Evolutionary conservation across 2,888 invertebrate species (phyloP).

Genomic region (Patella pellucida): DNA sequence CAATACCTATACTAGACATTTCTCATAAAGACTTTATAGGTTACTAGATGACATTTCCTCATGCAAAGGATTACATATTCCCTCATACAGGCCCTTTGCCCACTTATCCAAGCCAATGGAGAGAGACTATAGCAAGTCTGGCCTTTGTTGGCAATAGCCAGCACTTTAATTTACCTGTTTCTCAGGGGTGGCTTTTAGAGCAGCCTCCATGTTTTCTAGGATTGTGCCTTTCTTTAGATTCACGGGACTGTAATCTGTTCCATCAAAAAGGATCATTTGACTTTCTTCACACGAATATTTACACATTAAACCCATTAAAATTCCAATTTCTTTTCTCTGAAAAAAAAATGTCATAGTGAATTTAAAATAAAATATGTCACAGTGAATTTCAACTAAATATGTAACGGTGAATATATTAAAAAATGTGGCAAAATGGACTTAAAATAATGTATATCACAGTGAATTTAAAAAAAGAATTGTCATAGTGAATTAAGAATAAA

Average conservation of each 20-base stretch:
- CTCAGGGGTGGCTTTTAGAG: conserved; percentile 34
- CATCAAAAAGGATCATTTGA: conserved; percentile 60
- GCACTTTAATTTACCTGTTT: no score
- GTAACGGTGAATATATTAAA: no score
- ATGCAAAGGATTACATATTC: background rate
- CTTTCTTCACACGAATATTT: conserved; percentile 71
- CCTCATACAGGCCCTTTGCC: background rate
- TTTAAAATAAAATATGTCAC: no score
- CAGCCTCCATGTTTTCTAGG: conserved; percentile 66
- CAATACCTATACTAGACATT: no score
- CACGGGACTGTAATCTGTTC: conserved; percentile 64
- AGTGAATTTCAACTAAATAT: no score
- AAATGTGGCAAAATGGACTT: no score
- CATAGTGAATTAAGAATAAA: no score
- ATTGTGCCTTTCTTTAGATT: conserved; percentile 69
- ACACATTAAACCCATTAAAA: conserved; percentile 72
- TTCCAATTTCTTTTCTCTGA: conserved; percentile 66
- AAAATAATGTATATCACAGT: no score
- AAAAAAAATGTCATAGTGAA: background rate
- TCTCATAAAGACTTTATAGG: no score
- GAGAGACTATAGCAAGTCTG: background rate
- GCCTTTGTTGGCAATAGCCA: no score
- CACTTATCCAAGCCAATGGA: background rate
- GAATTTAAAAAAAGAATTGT: no score
- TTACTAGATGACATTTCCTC: conserved; percentile 13